Evolutionary conservation across 2,797 vertebrate genomes (phyloP).

Genomic region (Aplochiton taeniatus): DNA sequence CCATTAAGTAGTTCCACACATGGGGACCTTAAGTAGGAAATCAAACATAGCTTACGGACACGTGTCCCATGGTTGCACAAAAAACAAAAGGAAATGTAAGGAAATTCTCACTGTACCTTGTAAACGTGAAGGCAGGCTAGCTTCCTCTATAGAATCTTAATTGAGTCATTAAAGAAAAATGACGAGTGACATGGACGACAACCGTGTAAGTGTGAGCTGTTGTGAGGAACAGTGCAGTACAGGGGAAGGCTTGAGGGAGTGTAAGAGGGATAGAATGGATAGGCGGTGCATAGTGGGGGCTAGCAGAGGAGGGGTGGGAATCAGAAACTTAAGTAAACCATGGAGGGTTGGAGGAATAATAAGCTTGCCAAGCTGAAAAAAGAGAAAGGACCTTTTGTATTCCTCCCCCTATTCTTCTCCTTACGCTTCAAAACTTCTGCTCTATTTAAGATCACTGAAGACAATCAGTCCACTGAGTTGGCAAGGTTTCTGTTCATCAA

Average conservation of each 20-base stretch:
- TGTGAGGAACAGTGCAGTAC: constrained; percentile 43
- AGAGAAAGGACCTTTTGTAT: constrained; percentile 73
- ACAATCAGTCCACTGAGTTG: constrained; percentile 26
- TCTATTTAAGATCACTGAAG: constrained; percentile 68
- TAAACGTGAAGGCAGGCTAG: constrained; percentile 30
- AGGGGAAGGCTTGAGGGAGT: constrained; percentile 38
- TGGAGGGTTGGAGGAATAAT: constrained; percentile 78
- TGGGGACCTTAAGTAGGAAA: no score
- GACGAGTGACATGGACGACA: constrained; percentile 27
- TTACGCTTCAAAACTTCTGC: constrained; percentile 75
- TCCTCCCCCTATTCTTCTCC: constrained; percentile 42
- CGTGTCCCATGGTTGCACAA: no score
- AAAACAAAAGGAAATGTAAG: no score
- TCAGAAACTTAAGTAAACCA: constrained; percentile 50
- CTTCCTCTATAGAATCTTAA: constrained; percentile 33
- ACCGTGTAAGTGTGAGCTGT: constrained; percentile 59
- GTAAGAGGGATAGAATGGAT: constrained; percentile 56
- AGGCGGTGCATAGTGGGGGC: constrained; percentile 48
- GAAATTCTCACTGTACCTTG: constrained; percentile 59
- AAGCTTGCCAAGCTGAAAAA: constrained; percentile 70
- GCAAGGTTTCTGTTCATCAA: constrained; percentile 36
- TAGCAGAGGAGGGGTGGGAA: constrained; percentile 30
- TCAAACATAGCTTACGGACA: no score
- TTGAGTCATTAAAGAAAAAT: no score
- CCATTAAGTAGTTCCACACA: no score